Conservation (phyloP, 2,797 vertebrate genomes). For the Saxicola maurus region DNA sequence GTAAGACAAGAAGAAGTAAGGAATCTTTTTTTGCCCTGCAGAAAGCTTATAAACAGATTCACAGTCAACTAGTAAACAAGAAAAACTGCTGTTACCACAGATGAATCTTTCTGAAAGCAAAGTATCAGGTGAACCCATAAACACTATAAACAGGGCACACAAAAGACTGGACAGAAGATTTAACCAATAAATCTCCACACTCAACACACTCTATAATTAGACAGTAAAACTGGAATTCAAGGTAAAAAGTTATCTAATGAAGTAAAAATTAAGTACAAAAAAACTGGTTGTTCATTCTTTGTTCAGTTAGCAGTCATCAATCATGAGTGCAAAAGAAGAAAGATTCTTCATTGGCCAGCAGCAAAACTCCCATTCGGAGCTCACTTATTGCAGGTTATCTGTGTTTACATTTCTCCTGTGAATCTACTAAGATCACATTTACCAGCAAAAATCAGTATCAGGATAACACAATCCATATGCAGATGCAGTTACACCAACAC, state of each 20-base stretch:
- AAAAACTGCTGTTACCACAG: neutral
- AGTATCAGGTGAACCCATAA: neutral
- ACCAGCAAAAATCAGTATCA: neutral
- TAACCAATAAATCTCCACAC: neutral
- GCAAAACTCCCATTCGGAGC: neutral
- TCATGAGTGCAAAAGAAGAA: neutral
- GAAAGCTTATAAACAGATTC: neutral
- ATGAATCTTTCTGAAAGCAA: neutral
- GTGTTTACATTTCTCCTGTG: neutral
- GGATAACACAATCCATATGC: neutral
- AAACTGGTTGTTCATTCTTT: neutral
- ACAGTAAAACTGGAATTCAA: neutral
- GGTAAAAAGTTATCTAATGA: neutral
- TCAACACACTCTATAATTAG: neutral
- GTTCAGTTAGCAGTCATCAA: neutral
- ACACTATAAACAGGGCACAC: neutral
- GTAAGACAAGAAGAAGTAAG: neutral
- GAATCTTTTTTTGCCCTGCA: neutral
- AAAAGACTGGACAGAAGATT: neutral
- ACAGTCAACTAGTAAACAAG: neutral
- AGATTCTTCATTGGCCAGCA: neutral
- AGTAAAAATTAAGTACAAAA: neutral
- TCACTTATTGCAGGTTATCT: neutral
- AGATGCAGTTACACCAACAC: neutral
- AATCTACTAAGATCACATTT: neutral